phyloP scores from a whole-genome alignment of 2,113 vertebrate genomes.

The Eonycteris spelaea region DNA sequence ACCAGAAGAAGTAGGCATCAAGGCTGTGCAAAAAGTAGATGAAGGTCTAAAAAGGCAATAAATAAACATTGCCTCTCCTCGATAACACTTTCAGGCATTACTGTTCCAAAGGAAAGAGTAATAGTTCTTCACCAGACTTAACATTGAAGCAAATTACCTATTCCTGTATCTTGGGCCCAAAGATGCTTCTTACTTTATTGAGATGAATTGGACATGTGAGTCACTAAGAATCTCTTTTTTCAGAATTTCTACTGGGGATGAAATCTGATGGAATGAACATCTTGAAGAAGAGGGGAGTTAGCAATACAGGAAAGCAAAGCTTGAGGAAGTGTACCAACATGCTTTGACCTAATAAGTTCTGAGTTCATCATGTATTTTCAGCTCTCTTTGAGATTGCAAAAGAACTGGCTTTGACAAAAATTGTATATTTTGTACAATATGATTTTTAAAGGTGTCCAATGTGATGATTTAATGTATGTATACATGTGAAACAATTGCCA shows the following conservation, averaged over 20 bases:
- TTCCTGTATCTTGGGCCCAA: neutral
- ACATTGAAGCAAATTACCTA: neutral
- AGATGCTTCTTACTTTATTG: neutral
- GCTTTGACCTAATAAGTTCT: neutral
- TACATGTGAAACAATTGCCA: neutral
- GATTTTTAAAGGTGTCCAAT: neutral
- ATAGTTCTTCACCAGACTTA: neutral
- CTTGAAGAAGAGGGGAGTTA: neutral
- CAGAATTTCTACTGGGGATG: neutral
- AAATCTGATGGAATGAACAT: neutral
- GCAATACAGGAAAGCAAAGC: neutral
- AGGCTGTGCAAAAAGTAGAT: neutral
- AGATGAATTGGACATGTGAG: neutral
- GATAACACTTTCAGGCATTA: neutral
- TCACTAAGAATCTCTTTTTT: neutral
- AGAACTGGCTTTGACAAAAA: neutral
- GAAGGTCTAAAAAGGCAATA: neutral
- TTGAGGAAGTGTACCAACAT: neutral
- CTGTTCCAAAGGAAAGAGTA: neutral
- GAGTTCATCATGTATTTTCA: neutral
- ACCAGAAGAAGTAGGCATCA: neutral
- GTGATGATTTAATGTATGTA: neutral
- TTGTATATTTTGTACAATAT: neutral
- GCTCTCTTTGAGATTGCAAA: neutral
- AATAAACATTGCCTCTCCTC: neutral